Base-by-base conservation (phyloP, 2,888 invertebrate genomes). In the Amphimallon solstitiale region DNA sequence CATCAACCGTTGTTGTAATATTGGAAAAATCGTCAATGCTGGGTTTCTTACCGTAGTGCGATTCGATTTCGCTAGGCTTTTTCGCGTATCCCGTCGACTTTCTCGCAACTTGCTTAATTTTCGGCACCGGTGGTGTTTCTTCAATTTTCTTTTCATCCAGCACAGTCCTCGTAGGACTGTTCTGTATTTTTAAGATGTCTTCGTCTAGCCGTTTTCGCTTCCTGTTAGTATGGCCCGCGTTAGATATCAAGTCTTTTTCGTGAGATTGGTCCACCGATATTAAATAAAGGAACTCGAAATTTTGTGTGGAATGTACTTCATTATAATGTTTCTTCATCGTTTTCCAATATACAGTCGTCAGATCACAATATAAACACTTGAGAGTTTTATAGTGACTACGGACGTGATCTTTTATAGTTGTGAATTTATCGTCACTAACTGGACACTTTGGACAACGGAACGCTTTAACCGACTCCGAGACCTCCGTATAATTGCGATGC, bases 1-100 rank as follows among this genome's bases (percentile, higher is more conserved):
- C 81, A 0, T 86, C 83, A 80, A 88, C 85, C 0, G 83, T 80
- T 0, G 87, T 85, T 0, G 88, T 81, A 5, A 83, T 80, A 0
- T 78, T 75, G 46, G 83, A 79, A 60, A 84, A 76, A 1, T 84
- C 79, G 1, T 84, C 74, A 0, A 81, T 73, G 0, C 74, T 74
- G 0, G 86, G 83, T 63, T 76, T 79, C 0, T 78, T 76, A 0
- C 86, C 86, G 62, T 88, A 89, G 71, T 81, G 85, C 0, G 87
- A 86, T 70, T 79, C 85, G 35, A 81, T 76, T 52, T 70, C 82
- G 6, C 6, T 35, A 9, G 40, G 21, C 34, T 7, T 38, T 5
- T 9, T 23, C 5, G 21, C 12, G 2, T 21, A 12, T 1, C 66
- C 48, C 12, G 70, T 70, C 9, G 70, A 68, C 43, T 70, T 70